Conservation (phyloP, 2,113 vertebrate genomes). For the Peromyscus californicus region DNA sequence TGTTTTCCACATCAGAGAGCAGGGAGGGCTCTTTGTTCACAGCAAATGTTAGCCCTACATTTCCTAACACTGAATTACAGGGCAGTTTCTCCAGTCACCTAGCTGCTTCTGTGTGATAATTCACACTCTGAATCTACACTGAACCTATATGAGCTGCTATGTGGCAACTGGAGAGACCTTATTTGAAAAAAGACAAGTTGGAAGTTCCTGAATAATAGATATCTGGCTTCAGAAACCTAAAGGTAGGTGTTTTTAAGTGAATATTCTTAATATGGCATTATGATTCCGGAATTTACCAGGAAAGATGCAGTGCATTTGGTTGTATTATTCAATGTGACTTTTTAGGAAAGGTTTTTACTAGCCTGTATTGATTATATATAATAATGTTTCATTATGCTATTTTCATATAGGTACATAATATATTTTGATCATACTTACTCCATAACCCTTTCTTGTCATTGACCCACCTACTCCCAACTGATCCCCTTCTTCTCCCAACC, state of each 20-base stretch:
- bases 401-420: neutral
- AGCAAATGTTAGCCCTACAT: neutral
- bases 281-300: conserved; percentile 29
- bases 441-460: neutral
- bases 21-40: neutral
- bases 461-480: too few species aligned
- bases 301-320: neutral
- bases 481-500: neutral
- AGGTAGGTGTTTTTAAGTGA: neutral
- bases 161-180: conserved; percentile 2
- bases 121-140: neutral
- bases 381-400: neutral
- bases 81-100: neutral
- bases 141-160: neutral
- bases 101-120: neutral
- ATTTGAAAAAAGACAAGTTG: conserved; percentile 11
- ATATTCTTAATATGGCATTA: conserved; percentile 3
- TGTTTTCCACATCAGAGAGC: neutral
- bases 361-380: neutral
- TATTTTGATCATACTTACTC: neutral
- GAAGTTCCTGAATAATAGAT: neutral
- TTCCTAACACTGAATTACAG: neutral
- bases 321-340: conserved; percentile 21
- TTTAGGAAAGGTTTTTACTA: neutral
- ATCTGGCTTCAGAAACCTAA: conserved; percentile 24